Conservation (phyloP, 2,888 invertebrate species). For the Thecophora atra region DNA sequence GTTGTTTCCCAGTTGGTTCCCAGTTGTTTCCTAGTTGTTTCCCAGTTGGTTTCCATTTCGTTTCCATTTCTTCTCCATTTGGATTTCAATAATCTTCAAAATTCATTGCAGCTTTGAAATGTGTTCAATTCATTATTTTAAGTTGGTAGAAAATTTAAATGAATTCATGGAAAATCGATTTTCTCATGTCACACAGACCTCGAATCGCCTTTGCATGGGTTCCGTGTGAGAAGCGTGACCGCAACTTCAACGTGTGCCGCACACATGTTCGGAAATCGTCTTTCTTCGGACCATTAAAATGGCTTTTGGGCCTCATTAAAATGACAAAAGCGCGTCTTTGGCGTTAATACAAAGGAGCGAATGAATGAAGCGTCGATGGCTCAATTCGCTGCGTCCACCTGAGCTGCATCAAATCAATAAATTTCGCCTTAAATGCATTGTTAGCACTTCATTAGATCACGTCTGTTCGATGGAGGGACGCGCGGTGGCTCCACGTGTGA, state of each 20-base stretch:
- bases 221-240: not conserved
- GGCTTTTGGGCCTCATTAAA: not conserved
- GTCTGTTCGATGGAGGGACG: too few species aligned
- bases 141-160: conserved; percentile 35
- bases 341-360: not conserved
- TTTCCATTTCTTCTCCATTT: conserved; percentile 1
- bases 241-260: conserved; percentile 19
- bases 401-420: conserved; percentile 23
- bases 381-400: not conserved
- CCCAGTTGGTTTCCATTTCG: not conserved
- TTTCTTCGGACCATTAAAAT: too few species aligned
- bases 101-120: conserved; percentile 18
- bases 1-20: too few species aligned
- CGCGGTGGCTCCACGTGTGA: too few species aligned
- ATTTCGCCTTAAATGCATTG: conserved; percentile 22
- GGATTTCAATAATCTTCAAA: conserved; percentile 15
- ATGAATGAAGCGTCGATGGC: conserved; percentile 8
- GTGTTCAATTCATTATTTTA: not conserved
- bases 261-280: too few species aligned
- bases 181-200: conserved; percentile 1
- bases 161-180: conserved; percentile 27
- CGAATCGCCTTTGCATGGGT: not conserved
- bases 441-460: conserved; percentile 21
- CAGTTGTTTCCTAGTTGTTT: not conserved
- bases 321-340: conserved; percentile 12